phyloP scores from a whole-genome alignment of 2,113 vertebrate species.

The Myiagra hebetior region DNA sequence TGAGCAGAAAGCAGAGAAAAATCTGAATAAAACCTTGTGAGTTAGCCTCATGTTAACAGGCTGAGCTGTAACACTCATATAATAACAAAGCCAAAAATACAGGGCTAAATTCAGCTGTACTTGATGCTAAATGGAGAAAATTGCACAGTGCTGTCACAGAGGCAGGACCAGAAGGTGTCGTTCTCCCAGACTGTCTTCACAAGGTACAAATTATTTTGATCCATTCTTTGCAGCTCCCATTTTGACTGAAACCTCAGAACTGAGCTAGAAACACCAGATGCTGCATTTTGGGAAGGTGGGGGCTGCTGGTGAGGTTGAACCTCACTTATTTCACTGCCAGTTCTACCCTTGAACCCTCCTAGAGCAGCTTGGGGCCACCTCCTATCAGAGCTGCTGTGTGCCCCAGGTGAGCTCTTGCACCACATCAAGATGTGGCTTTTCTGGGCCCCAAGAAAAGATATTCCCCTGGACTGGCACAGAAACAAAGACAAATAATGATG shows the following conservation, averaged over 20 bases:
- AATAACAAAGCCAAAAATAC: background rate
- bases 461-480: background rate
- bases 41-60: background rate
- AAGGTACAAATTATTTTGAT: background rate
- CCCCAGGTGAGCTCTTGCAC: background rate
- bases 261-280: background rate
- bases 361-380: background rate
- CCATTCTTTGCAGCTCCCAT: background rate
- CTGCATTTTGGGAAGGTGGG: background rate
- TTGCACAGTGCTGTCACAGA: background rate
- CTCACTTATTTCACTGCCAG: background rate
- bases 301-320: background rate
- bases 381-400: background rate
- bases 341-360: background rate
- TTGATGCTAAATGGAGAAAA: constrained; percentile 29
- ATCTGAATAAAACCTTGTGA: background rate
- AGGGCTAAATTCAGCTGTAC: constrained; percentile 8
- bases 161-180: background rate
- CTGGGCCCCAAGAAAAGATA: background rate
- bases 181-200: constrained; percentile 5
- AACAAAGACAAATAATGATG: background rate
- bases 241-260: background rate
- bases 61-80: background rate
- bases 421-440: background rate
- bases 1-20: constrained; percentile 13